Base-by-base conservation (phyloP, 2,797 vertebrate genomes). In the Astyanax mexicanus region DNA sequence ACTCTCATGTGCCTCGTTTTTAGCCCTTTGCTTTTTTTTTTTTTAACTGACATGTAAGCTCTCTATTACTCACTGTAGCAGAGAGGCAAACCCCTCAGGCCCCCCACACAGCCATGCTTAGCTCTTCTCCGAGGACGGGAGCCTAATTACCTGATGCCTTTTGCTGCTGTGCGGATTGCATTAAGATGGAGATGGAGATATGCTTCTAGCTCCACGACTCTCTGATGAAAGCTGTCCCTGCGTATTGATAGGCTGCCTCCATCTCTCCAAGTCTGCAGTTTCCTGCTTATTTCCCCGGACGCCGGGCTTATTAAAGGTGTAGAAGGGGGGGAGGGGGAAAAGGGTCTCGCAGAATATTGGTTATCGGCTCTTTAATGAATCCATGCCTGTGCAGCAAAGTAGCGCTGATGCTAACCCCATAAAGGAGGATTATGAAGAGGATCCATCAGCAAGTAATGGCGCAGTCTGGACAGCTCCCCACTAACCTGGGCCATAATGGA, bases 401-500 rank as follows among this genome's bases (percentile, higher is more conserved):
- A 52, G 69, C 67, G 57, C 57, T 76, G 69, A 81, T 83, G 80
- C 79, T 85, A 84, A 84, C 60, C 72, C 80, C 83, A 74, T 84
- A 82, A 77, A 67, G 72, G 76, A 72, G 75, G 84, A 67, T 80
- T 72, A 84, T 77, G 85, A 80, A 73, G 71, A 73, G 57, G 54
- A 75, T 73, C 80, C 87, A 74, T 80, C 21, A 73, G 83, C 44
- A 81, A 37, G 80, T 78, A 69, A 82, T 82, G 77, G 23, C 83
- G 60, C 81, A 80, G 57, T 84, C 89, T 84, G 85, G 69, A 86
- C 79, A 79, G 78, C 70, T 77, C 1, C 7, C 23, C 86, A 86
- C 84, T 74, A 62, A 84, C 66, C 54, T 81, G 42, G 69, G 77
- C 55, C 85, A 3, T 85, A 84, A 83, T 75, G 82, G 78, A 55